Evolutionary conservation across 2,797 vertebrate species (phyloP).

Genomic region (Psittacula echo): DNA sequence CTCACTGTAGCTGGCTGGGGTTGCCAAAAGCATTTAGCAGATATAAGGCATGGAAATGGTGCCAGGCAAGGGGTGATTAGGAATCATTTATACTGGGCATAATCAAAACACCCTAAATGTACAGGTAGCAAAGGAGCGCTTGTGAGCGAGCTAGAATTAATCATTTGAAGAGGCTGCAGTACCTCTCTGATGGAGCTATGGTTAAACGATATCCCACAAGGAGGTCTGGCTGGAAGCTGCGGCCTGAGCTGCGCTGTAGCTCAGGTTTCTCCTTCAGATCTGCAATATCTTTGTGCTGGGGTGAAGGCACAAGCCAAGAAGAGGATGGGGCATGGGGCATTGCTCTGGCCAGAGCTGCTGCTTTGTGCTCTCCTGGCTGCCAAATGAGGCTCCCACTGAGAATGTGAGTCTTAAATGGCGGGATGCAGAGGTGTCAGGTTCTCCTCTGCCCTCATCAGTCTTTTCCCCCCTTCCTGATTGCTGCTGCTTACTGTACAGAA

Average conservation of each 20-base stretch:
- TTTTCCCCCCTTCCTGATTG: neutral
- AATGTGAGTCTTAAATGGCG: neutral
- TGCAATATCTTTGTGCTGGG: neutral
- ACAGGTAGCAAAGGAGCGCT: neutral
- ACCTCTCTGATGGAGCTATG: rapidly evolving
- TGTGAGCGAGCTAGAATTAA: neutral
- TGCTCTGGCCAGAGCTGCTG: neutral
- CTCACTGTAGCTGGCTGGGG: neutral
- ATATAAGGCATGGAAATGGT: neutral
- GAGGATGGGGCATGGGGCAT: neutral
- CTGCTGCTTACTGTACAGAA: neutral
- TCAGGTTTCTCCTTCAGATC: neutral
- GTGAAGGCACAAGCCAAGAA: neutral
- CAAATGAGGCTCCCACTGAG: neutral
- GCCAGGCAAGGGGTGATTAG: neutral
- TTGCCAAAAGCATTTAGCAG: neutral
- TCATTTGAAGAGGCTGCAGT: conserved; percentile 1
- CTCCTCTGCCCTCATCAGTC: neutral
- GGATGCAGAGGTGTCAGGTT: neutral
- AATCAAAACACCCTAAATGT: neutral
- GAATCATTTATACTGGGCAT: neutral
- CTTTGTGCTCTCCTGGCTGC: neutral
- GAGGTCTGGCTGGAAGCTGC: neutral
- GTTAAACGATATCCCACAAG: neutral
- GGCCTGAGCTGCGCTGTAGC: neutral